A percentile compares a stretch with the other conserved stretches of the same genome.
Evolutionary conservation across 2,113 vertebrate species (phyloP).

Genomic region (Lasiurus borealis): DNA sequence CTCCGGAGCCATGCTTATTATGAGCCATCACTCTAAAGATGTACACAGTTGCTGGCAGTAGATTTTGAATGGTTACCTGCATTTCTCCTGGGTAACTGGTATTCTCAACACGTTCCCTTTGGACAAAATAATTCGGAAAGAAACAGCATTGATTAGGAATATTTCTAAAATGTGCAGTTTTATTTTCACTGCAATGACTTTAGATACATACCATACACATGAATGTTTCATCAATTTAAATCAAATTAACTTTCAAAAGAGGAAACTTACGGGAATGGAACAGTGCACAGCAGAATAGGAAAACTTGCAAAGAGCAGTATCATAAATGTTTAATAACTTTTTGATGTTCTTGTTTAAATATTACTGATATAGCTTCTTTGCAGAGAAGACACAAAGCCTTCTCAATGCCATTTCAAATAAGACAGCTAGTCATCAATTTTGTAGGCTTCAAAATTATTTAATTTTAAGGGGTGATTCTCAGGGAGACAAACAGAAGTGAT

Average conservation of each 20-base stretch:
- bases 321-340: background rate
- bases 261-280: background rate
- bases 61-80: conserved; percentile 96
- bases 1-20: conserved; percentile 94
- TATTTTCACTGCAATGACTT: background rate
- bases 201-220: background rate
- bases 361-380: background rate
- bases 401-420: background rate
- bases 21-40: conserved; percentile 95
- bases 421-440: background rate
- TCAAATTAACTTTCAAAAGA: conserved; percentile 1
- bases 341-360: background rate
- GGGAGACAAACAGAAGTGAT: background rate
- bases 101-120: conserved; percentile 95
- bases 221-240: conserved; percentile 2
- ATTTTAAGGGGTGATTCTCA: conserved; percentile 25
- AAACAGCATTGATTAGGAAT: background rate
- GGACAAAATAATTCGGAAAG: conserved; percentile 69
- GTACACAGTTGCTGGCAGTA: conserved; percentile 97
- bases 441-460: background rate
- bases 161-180: conserved; percentile 1
- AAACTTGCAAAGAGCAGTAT: background rate
- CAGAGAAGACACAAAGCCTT: background rate
- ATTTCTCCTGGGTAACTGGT: conserved; percentile 95
- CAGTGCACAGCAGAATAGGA: background rate